These are phyloP conservation scores for Drosophila jambulina DNA, from an alignment of 1,140 invertebrate species.

Conservation along the genomic window DNA sequence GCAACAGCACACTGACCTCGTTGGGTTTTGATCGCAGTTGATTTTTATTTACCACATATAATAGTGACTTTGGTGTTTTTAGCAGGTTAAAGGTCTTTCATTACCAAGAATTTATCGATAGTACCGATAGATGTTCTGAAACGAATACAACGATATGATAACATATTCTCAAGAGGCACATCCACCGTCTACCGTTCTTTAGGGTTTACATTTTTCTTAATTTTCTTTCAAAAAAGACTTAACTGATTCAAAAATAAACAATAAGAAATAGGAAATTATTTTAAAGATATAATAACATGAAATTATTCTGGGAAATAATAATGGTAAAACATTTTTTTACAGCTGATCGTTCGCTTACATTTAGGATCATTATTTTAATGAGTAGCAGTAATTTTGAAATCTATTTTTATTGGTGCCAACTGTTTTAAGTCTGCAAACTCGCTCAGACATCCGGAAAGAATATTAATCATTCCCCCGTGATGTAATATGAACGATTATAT, in stretches of 20 bases:
- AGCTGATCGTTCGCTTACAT: too few relatives aligned
- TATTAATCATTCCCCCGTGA: background rate
- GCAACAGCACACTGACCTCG: slow-evolving; percentile 10
- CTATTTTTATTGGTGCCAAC: background rate
- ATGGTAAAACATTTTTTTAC: background rate
- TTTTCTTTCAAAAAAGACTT: background rate
- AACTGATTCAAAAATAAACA: background rate
- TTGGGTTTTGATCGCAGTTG: background rate
- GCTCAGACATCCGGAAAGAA: too few relatives aligned
- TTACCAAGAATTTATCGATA: slow-evolving; percentile 18
- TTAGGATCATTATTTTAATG: background rate
- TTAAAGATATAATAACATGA: background rate
- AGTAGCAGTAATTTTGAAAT: background rate
- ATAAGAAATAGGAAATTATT: background rate
- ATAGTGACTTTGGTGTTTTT: slow-evolving; percentile 27
- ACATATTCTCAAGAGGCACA: background rate
- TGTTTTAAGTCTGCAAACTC: too few relatives aligned
- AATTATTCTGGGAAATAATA: background rate
- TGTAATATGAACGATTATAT: background rate
- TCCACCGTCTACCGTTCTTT: background rate
- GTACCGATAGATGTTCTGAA: background rate
- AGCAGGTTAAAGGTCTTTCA: slow-evolving; percentile 41
- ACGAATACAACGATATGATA: background rate
- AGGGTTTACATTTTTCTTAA: background rate
- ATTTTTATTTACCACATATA: slow-evolving; percentile 42